Percentiles rank a stretch among this genome's conserved stretches.
Conservation (phyloP, 2,888 invertebrate genomes). For the Horisme vitalbata region DNA sequence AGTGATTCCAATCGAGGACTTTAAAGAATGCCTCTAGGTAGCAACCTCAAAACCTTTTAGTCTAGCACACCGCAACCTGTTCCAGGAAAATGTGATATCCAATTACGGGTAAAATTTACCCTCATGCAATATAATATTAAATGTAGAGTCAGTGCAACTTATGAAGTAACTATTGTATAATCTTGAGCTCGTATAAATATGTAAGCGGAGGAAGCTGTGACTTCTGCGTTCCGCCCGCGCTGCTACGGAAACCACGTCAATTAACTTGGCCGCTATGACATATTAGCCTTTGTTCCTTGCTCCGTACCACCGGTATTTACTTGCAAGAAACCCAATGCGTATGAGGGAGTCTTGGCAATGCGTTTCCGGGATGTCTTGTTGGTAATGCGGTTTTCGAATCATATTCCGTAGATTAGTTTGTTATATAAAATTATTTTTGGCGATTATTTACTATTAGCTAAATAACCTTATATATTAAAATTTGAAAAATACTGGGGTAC, state of each 20-base stretch:
- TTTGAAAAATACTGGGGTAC: too few relatives aligned
- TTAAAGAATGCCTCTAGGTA: background rate
- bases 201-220: slow-evolving; percentile 74
- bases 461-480: too few relatives aligned
- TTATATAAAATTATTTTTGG: too few relatives aligned
- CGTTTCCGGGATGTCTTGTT: slow-evolving; percentile 32
- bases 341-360: slow-evolving; percentile 32
- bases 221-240: slow-evolving; percentile 75
- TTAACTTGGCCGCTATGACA: slow-evolving; percentile 79
- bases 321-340: slow-evolving; percentile 55
- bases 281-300: slow-evolving; percentile 78
- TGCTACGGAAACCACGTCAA: slow-evolving; percentile 80
- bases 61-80: slow-evolving; percentile 11
- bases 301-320: slow-evolving; percentile 54
- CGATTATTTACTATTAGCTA: too few relatives aligned
- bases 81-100: slow-evolving; percentile 34
- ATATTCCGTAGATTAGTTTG: slow-evolving; percentile 8
- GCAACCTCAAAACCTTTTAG: slow-evolving; percentile 6
- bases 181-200: slow-evolving; percentile 63
- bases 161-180: slow-evolving; percentile 18
- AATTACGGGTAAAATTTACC: slow-evolving; percentile 36
- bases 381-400: slow-evolving; percentile 19
- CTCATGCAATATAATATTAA: slow-evolving; percentile 34
- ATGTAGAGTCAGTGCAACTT: slow-evolving; percentile 36
- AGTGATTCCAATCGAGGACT: too few relatives aligned